phyloP scores from a whole-genome alignment of 2,888 invertebrate genomes.

The Sipha maydis region DNA sequence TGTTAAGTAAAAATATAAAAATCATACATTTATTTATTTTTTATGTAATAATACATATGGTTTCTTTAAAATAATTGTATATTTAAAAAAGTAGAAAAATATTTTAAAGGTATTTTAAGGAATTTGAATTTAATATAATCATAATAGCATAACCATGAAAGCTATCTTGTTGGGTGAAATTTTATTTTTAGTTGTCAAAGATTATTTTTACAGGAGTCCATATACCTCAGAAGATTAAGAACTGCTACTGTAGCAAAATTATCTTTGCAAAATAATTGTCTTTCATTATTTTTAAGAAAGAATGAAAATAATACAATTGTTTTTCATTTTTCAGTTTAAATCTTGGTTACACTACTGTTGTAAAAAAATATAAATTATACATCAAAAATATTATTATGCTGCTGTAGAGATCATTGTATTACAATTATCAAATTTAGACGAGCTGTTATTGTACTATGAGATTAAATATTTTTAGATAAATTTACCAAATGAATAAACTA shows the following conservation, averaged over 20 bases:
- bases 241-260: too few species aligned
- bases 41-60: too few species aligned
- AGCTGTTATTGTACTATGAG: background rate
- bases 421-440: background rate
- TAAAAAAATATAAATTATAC: constrained; percentile 4
- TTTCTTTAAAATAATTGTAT: constrained; percentile 9
- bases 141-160: background rate
- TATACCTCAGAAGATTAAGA: too few species aligned
- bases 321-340: too few species aligned
- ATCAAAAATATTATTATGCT: background rate
- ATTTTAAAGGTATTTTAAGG: background rate
- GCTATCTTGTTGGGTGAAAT: too few species aligned
- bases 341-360: background rate
- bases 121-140: background rate
- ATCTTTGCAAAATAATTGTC: too few species aligned
- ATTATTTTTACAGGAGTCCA: too few species aligned
- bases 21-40: background rate
- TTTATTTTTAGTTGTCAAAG: too few species aligned
- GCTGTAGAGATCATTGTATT: background rate
- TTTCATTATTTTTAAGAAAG: too few species aligned
- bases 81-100: constrained; percentile 42
- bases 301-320: too few species aligned
- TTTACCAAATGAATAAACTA: constrained; percentile 13
- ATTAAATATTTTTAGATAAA: background rate
- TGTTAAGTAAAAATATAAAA: background rate